phyloP scores from a whole-genome alignment of 1,140 invertebrate genomes.

The Drosophila sturtevanti region DNA sequence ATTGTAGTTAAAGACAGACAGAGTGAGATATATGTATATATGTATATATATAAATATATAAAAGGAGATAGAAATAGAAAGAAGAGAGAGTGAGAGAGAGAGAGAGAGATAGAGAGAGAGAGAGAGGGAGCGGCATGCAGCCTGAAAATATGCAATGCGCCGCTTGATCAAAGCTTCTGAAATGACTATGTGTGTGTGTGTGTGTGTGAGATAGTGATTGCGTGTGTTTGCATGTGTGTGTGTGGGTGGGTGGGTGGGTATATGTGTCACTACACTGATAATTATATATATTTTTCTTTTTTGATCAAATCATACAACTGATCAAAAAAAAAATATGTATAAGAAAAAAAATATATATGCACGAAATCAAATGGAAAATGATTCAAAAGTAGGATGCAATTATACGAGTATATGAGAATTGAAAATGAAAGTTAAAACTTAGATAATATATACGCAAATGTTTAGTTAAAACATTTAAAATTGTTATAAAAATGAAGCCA shows the following conservation, averaged over 20 bases:
- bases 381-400: slow-evolving; percentile 54
- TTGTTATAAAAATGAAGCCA: not conserved
- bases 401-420: slow-evolving; percentile 27
- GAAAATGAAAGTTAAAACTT: slow-evolving; percentile 2
- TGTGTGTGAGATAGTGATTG: not conserved
- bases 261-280: slow-evolving; percentile 24
- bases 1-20: not conserved
- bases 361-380: not conserved
- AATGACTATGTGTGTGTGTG: not conserved
- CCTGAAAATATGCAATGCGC: not conserved
- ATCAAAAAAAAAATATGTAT: slow-evolving; percentile 37
- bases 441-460: not conserved
- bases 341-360: slow-evolving; percentile 14
- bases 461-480: not conserved
- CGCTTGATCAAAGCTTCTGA: slow-evolving; percentile 21
- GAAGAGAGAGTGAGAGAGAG: not conserved
- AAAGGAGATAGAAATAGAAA: not conserved
- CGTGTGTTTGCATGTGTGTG: not conserved
- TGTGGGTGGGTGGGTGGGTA: too few relatives aligned
- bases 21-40: not conserved
- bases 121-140: not conserved
- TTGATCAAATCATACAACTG: slow-evolving; percentile 43
- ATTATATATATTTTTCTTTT: slow-evolving; percentile 1
- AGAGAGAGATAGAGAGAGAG: not conserved
- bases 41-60: not conserved